phyloP scores from a whole-genome alignment of 2,113 vertebrate species.

The Oxyruncus cristatus region DNA sequence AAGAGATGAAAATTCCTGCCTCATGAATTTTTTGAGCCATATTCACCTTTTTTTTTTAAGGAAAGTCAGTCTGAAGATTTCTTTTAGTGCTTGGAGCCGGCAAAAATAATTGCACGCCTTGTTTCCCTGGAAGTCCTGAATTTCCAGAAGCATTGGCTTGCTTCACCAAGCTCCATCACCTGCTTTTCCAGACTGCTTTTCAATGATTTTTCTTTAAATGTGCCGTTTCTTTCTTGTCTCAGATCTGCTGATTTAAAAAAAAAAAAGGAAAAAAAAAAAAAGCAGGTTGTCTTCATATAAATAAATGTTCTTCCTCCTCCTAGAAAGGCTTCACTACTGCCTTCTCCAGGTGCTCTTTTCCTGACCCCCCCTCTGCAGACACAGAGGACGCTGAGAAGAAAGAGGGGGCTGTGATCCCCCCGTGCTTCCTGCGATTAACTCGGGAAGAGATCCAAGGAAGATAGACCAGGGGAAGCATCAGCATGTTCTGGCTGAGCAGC shows the following conservation, averaged over 20 bases:
- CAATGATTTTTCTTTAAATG: neutral
- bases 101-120: neutral
- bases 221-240: neutral
- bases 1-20: neutral
- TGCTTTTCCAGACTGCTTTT: neutral
- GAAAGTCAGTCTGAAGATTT: neutral
- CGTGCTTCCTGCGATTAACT: conserved; percentile 29
- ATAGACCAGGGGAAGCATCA: neutral
- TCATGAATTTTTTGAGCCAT: neutral
- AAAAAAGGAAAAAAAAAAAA: neutral
- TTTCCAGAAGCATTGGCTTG: neutral
- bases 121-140: neutral
- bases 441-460: neutral
- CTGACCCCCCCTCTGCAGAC: neutral
- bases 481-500: neutral
- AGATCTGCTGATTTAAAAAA: neutral
- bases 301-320: neutral
- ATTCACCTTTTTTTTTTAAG: neutral
- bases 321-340: neutral
- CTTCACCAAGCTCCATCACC: neutral
- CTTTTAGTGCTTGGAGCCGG: neutral
- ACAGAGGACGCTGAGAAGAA: neutral
- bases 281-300: neutral
- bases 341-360: neutral
- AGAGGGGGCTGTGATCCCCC: neutral